Percentiles rank a stretch among this genome's conserved stretches.
Evolutionary conservation across 2,113 vertebrate genomes (phyloP).

Genomic region (Aramus guarauna): DNA sequence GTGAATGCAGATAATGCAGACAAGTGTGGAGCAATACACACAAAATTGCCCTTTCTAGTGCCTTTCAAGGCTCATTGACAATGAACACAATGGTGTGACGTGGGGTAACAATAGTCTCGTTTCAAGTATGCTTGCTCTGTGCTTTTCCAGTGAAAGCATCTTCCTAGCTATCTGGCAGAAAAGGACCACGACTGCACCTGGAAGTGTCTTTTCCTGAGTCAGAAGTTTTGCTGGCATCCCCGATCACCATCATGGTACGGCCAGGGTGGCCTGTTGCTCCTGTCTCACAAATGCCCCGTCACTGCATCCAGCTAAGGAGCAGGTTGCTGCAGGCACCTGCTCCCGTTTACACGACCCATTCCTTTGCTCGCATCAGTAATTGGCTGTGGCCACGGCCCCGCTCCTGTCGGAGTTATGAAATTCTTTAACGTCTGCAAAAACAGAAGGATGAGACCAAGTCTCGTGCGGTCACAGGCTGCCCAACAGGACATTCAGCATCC

Average conservation of each 20-base stretch:
- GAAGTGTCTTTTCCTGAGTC: no score
- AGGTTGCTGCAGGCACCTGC: not conserved
- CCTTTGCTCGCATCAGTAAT: not conserved
- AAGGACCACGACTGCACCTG: not conserved
- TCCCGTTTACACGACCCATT: no score
- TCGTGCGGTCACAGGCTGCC: not conserved
- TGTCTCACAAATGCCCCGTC: not conserved
- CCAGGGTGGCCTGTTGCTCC: rapidly evolving
- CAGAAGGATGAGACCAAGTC: not conserved
- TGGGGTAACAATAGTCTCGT: not conserved
- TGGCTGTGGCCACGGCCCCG: no score
- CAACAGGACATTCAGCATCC: not conserved
- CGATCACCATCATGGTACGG: rapidly evolving
- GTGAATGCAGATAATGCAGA: not conserved
- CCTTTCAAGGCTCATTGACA: not conserved
- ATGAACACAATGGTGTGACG: not conserved
- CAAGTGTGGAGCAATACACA: not conserved
- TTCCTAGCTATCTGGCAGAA: not conserved
- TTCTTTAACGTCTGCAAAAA: not conserved
- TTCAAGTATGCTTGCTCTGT: not conserved
- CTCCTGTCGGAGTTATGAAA: not conserved
- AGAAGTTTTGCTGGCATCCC: not conserved
- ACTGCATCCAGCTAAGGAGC: not conserved
- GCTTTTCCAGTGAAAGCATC: not conserved
- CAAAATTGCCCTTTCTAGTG: not conserved